A percentile compares a stretch with the other conserved stretches of the same genome.
Conservation (phyloP, 92 coral and sea anemone species). For the Meandrina meandrites region DNA sequence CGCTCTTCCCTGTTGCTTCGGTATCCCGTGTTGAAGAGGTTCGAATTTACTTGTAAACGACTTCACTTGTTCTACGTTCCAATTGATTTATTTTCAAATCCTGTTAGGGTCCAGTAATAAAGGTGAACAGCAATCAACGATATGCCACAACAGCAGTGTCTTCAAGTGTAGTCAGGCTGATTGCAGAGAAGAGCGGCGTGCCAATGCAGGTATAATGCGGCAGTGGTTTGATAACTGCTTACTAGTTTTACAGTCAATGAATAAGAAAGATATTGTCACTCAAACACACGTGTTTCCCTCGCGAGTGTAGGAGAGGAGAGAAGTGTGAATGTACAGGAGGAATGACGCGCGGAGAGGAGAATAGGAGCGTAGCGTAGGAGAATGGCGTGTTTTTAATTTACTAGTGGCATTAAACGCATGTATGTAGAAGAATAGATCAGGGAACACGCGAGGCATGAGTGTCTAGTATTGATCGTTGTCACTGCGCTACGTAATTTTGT, state of each 20-base stretch:
- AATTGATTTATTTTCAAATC: neutral
- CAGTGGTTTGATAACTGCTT: neutral
- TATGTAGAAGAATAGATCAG: no score
- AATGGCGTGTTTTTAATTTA: no score
- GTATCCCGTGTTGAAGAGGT: no score
- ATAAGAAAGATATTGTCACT: neutral
- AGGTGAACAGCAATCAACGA: conserved; percentile 83
- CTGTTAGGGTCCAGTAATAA: conserved; percentile 87
- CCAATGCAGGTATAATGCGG: conserved; percentile 79
- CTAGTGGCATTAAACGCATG: no score
- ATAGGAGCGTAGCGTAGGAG: neutral
- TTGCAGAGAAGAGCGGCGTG: conserved; percentile 72
- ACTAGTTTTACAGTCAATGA: neutral
- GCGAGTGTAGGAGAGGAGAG: neutral
- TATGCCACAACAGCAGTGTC: conserved; percentile 98
- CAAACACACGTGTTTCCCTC: neutral
- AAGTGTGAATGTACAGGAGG: neutral
- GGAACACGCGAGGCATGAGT: no score
- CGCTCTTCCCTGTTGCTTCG: no score
- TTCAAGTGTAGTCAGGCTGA: conserved; percentile 83
- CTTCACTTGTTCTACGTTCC: no score
- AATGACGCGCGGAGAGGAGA: neutral
- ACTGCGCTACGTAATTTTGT: no score
- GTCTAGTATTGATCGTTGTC: no score
- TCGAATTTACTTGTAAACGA: no score